phyloP scores from a whole-genome alignment of 64 coral and sea anemone species.

The Dendronephthya gigantea region DNA sequence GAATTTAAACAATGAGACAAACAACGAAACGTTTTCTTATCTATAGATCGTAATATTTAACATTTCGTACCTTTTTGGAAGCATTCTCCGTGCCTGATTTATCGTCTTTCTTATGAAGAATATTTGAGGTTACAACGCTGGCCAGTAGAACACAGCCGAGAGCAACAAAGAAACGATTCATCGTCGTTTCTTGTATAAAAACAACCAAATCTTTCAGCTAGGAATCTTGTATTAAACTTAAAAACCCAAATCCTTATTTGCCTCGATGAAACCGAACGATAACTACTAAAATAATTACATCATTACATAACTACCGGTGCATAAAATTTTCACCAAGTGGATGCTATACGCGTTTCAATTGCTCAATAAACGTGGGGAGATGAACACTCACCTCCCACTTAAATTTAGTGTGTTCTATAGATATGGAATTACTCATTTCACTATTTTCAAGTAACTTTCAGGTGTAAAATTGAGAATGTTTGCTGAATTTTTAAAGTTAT shows the following conservation, averaged over 20 bases:
- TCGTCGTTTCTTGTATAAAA: neutral
- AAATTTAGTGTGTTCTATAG: neutral
- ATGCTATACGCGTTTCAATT: neutral
- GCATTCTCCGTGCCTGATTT: neutral
- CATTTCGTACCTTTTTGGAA: neutral
- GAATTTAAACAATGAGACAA: neutral
- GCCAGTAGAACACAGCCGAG: neutral
- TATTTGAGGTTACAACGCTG: neutral
- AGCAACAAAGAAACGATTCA: neutral
- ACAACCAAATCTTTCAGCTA: neutral
- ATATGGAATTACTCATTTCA: neutral
- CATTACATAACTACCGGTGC: neutral
- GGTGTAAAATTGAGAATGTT: neutral
- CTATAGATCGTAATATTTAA: neutral
- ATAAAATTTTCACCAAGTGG: neutral
- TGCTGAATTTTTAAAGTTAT: neutral
- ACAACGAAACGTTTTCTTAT: neutral
- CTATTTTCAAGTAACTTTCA: neutral
- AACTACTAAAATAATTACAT: neutral
- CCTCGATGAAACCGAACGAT: neutral
- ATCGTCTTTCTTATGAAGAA: neutral
- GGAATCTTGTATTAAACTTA: neutral
- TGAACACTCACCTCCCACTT: neutral
- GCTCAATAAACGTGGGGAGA: neutral
- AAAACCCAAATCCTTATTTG: neutral